Evolutionary conservation across 2,888 invertebrate genomes (phyloP).

Genomic region (Gisinianus flammeolus): DNA sequence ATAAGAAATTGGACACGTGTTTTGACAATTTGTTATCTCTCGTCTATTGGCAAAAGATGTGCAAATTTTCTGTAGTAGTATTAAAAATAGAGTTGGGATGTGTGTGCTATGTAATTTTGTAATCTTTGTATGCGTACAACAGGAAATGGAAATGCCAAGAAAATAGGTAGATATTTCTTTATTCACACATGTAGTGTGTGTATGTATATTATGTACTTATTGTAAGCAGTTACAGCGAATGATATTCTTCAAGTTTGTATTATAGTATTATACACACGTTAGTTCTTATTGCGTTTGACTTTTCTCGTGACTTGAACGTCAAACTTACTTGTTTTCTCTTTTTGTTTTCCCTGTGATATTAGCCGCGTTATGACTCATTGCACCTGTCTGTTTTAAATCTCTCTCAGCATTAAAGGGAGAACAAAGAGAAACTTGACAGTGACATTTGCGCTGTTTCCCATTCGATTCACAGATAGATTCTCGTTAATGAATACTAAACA

Average conservation of each 20-base stretch:
- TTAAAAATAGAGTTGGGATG: slow-evolving; percentile 7
- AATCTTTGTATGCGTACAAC: background rate
- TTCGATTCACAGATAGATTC: too few species aligned
- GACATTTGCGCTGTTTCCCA: too few species aligned
- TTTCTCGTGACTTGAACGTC: background rate
- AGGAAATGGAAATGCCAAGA: background rate
- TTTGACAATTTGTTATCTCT: slow-evolving; percentile 28
- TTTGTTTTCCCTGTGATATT: background rate
- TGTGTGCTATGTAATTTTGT: background rate
- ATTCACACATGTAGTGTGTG: background rate
- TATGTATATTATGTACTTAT: background rate
- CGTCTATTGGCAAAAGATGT: background rate
- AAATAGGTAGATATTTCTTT: background rate
- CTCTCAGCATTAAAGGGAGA: background rate
- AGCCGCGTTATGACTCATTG: slow-evolving; percentile 11
- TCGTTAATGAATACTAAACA: too few species aligned
- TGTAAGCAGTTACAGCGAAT: too few species aligned
- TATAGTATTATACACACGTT: too few species aligned
- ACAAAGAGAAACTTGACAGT: background rate
- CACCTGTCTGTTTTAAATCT: slow-evolving; percentile 22
- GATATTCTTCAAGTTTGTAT: too few species aligned
- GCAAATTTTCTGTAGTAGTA: background rate
- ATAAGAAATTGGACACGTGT: background rate
- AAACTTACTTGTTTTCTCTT: background rate
- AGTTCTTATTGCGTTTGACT: background rate